Base-by-base conservation (phyloP, 2,113 vertebrate genomes). In the Corydoras maculifer region DNA sequence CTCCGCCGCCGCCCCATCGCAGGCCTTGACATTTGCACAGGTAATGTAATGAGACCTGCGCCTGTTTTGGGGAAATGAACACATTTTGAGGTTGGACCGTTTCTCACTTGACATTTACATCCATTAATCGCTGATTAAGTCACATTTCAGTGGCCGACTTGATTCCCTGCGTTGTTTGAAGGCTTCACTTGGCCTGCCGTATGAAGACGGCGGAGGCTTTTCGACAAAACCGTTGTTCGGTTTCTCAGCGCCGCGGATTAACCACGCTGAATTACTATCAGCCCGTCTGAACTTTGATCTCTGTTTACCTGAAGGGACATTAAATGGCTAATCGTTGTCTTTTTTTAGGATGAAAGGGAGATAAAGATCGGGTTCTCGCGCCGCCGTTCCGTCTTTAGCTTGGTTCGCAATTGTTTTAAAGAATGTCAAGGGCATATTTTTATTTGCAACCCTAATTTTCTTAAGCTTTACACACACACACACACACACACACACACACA, bases 1-100 rank as follows among this genome's bases (percentile, higher is more conserved):
- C 62, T 49, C 35, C 53, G 69, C 8, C 4, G 66, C 72, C 35
- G 53, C 72, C 74, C 77, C 68, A 70, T 84, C 70, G 69, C 67
- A 74, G 62, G 76, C 77, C 75, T 75, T 86, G 81, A 86, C 83
- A 89, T 88, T 86, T 85, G 76, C 77, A 70, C 80, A 78, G 63
- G 72, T 81, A 80, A 76, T 82, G 78, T 83, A 85, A 86, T 86
- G 78, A 86, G 77, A 79, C 83, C 75, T 83, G 83, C 78, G 84
- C 78, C 82, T 81, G 76, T 85, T 83, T 82, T 62, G 78, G 74
- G 25, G 69, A 0, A 61, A 76, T 32, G 65, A 79, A 78, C 62
- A 74, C 66, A 71, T 78, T 74, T 74, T 76, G 72, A 86, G 65
- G 48, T 61, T 35, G 70, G 73, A 79, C 75, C 79, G 69, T 77